phyloP scores from a whole-genome alignment of 2,113 vertebrate genomes.

The crab-eating macaque (Macaca fascicularis) region T2T-MFA8v1.1 NC_088386.1:96554001-96554500 shows the following conservation, averaged over 20 bases:
- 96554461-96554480: neutral
- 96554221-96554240: neutral
- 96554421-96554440: neutral
- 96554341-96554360: neutral
- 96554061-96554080: neutral
- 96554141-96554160: neutral
- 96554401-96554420: neutral
- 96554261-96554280: neutral
- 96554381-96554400: neutral
- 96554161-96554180: neutral
- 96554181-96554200: neutral
- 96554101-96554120: neutral
- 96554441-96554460: neutral
- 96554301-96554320: neutral
- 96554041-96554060: neutral
- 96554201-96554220: neutral
- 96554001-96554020: neutral
- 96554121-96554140: neutral
- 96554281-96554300: neutral
- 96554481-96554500: neutral
- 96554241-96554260: neutral
- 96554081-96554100: neutral
- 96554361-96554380: neutral
- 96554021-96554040: neutral
- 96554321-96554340: neutral